These are phyloP conservation scores for Oasisia sp. DNA, from an alignment of 2,888 invertebrate genomes.

Conservation along the genomic window DNA sequence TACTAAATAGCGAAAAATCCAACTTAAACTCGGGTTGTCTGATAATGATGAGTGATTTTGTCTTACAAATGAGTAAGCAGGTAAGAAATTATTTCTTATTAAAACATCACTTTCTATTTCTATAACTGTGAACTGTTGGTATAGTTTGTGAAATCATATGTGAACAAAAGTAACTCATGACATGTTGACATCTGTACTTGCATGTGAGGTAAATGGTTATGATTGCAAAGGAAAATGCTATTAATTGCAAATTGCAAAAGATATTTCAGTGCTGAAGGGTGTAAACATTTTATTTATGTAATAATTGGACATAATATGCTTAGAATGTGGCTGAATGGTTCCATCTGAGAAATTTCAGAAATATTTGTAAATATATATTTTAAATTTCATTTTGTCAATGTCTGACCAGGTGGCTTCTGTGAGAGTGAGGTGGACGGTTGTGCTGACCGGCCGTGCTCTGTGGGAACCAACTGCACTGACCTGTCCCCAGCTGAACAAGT, in stretches of 20 bases:
- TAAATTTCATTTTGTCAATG: background rate
- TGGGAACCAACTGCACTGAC: conserved; percentile 32
- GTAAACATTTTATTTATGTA: background rate
- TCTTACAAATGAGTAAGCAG: no score
- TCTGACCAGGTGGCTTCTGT: conserved; percentile 17
- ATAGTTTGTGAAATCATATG: background rate
- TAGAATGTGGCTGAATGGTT: background rate
- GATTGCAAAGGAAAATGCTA: background rate
- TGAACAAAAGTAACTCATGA: no score
- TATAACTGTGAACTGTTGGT: background rate
- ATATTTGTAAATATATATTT: background rate
- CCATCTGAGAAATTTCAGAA: background rate
- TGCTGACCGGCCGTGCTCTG: conserved; percentile 19
- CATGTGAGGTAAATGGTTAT: background rate
- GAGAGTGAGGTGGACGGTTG: conserved; percentile 26
- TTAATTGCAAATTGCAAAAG: background rate
- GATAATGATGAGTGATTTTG: no score
- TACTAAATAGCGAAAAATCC: no score
- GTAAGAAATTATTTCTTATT: no score
- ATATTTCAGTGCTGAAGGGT: background rate
- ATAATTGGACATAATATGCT: background rate
- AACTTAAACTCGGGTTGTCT: no score
- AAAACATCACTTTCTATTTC: background rate
- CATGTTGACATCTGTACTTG: background rate
- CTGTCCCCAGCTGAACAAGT: conserved; percentile 27